These are phyloP conservation scores for Abscondita cerata DNA, from an alignment of 2,888 invertebrate genomes.

Conservation along the genomic window DNA sequence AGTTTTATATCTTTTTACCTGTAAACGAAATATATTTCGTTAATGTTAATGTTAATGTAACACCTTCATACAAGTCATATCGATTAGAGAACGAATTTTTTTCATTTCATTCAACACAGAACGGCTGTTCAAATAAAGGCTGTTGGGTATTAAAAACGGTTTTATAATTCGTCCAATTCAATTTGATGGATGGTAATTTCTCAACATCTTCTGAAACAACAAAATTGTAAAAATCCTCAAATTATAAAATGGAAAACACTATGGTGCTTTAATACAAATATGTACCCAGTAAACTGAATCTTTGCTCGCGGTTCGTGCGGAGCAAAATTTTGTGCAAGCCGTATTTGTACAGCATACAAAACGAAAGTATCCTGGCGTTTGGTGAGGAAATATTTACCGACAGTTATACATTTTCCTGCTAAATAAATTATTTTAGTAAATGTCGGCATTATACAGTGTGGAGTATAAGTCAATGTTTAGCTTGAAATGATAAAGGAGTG, in stretches of 20 bases:
- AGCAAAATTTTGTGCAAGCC: constrained; percentile 56
- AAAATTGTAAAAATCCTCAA: constrained; percentile 38
- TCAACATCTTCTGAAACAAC: constrained; percentile 24
- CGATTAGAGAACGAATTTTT: constrained; percentile 7
- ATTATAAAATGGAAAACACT: constrained; percentile 39
- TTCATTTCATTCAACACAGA: background rate
- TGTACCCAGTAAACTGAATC: constrained; percentile 49
- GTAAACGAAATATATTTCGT: background rate
- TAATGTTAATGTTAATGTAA: background rate
- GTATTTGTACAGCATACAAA: constrained; percentile 58
- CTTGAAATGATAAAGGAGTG: constrained; percentile 46
- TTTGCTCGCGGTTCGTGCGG: constrained; percentile 55
- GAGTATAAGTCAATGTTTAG: constrained; percentile 58
- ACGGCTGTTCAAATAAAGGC: background rate
- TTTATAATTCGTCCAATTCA: constrained; percentile 11
- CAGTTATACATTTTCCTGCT: constrained; percentile 61
- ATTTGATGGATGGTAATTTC: constrained; percentile 14
- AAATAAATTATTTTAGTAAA: constrained; percentile 62
- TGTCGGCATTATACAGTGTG: constrained; percentile 57
- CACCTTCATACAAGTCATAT: background rate
- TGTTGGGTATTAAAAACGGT: constrained; percentile 1
- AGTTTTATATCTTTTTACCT: constrained; percentile 40
- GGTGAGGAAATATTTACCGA: constrained; percentile 61
- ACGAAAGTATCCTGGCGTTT: constrained; percentile 59
- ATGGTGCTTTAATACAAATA: constrained; percentile 41